These are phyloP conservation scores for Hyperopisus bebe DNA, from an alignment of 2,113 vertebrate species.

Conservation along the genomic window DNA sequence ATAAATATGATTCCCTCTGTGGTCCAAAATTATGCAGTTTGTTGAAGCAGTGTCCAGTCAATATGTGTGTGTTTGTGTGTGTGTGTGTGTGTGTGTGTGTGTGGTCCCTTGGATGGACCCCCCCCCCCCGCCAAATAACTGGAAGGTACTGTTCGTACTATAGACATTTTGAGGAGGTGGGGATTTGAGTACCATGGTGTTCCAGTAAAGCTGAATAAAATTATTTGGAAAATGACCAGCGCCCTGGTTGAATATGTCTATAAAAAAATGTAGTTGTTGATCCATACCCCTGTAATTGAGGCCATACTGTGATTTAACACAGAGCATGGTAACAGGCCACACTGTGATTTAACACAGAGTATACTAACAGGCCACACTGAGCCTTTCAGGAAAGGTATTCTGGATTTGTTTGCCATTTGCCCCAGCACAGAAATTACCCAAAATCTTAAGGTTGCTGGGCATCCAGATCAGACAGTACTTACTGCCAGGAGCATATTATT, in stretches of 20 bases:
- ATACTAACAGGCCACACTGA: not conserved
- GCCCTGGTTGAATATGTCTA: not conserved
- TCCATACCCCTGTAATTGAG: not conserved
- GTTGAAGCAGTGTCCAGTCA: not conserved
- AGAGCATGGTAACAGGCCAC: too few species aligned
- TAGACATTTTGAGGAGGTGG: not conserved
- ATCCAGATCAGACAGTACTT: not conserved
- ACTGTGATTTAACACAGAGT: not conserved
- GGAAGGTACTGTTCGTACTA: not conserved
- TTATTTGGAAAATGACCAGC: not conserved
- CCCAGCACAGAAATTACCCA: not conserved
- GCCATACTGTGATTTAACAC: not conserved
- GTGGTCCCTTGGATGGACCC: not conserved
- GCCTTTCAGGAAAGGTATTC: not conserved
- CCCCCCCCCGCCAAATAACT: too few species aligned
- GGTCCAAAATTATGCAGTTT: not conserved
- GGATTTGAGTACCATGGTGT: not conserved
- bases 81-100: not conserved
- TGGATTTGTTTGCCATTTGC: not conserved
- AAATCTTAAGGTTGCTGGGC: not conserved
- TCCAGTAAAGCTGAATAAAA: not conserved
- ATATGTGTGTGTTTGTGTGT: not conserved
- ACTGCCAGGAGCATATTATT: not conserved
- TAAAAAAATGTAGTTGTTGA: not conserved
- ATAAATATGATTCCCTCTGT: not conserved